A percentile compares a stretch with the other conserved stretches of the same genome.
These are phyloP conservation scores for Deilephila porcellus DNA, from an alignment of 2,888 invertebrate genomes.

Conservation along the genomic window DNA sequence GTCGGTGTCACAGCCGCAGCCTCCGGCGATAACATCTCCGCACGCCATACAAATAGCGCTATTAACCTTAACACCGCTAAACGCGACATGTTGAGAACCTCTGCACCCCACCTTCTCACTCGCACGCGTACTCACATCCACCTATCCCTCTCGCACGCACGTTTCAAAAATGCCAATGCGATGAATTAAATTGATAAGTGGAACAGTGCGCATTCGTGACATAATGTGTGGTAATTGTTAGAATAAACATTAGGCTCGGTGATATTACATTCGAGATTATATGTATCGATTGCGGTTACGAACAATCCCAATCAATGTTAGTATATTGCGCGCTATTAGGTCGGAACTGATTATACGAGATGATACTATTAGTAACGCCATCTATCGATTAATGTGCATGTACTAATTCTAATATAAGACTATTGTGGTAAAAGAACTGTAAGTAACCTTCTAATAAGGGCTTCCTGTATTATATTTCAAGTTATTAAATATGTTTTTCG, in stretches of 20 bases:
- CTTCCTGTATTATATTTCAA: no score
- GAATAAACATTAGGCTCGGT: constrained; percentile 57
- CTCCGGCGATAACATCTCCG: constrained; percentile 70
- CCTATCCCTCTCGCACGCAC: constrained; percentile 49
- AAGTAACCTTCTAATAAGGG: no score
- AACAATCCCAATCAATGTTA: constrained; percentile 22
- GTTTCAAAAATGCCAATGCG: constrained; percentile 60
- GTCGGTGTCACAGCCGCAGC: constrained; percentile 49
- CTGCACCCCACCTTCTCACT: constrained; percentile 42
- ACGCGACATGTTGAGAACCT: constrained; percentile 66
- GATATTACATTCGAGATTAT: constrained; percentile 16
- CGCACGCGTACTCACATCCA: constrained; percentile 31
- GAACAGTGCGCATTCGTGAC: constrained; percentile 58
- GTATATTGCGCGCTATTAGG: constrained; percentile 3
- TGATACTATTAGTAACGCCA: constrained; percentile 13
- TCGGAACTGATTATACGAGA: neutral
- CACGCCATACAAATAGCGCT: constrained; percentile 76
- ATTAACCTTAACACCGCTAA: constrained; percentile 77
- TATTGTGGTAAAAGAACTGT: no score
- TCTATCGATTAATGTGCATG: neutral
- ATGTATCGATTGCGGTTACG: constrained; percentile 33
- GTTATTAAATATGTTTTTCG: no score
- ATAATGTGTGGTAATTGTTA: constrained; percentile 72
- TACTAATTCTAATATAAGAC: no score
- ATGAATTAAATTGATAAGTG: constrained; percentile 71